Evolutionary conservation across 2,888 invertebrate genomes (phyloP).

Genomic region (Chaitophorus viminalis): DNA sequence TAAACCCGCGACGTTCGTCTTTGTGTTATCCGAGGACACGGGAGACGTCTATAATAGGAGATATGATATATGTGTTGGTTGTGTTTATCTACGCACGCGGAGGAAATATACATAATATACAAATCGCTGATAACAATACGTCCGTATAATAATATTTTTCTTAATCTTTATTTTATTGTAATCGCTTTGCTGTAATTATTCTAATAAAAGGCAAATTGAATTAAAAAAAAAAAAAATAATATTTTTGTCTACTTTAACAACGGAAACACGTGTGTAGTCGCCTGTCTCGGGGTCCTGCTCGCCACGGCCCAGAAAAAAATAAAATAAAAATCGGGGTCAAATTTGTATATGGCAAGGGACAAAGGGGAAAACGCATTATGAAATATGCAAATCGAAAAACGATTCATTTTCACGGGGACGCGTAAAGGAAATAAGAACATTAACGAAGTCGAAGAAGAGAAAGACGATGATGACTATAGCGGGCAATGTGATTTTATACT

Average conservation of each 20-base stretch:
- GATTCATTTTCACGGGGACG: neutral
- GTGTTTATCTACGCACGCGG: neutral
- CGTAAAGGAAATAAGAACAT: neutral
- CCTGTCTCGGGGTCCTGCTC: neutral
- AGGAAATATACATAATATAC: no score
- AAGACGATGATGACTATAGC: neutral
- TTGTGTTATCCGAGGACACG: neutral
- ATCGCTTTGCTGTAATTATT: no score
- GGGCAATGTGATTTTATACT: neutral
- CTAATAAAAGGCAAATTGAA: no score
- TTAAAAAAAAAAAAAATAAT: no score
- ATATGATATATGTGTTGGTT: neutral
- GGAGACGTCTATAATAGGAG: no score
- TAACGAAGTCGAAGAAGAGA: neutral
- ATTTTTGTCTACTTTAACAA: no score
- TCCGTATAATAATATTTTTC: no score
- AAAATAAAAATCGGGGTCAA: neutral
- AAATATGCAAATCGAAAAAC: conserved; percentile 30
- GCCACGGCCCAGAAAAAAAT: neutral
- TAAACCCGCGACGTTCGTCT: neutral
- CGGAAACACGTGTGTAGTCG: no score
- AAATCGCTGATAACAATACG: neutral
- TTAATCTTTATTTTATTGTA: no score
- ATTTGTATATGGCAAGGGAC: neutral
- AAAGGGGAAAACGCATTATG: neutral